Percentiles rank a stretch among this genome's conserved stretches.
phyloP scores from a whole-genome alignment of 2,888 invertebrate genomes.

The Luperina testacea region DNA sequence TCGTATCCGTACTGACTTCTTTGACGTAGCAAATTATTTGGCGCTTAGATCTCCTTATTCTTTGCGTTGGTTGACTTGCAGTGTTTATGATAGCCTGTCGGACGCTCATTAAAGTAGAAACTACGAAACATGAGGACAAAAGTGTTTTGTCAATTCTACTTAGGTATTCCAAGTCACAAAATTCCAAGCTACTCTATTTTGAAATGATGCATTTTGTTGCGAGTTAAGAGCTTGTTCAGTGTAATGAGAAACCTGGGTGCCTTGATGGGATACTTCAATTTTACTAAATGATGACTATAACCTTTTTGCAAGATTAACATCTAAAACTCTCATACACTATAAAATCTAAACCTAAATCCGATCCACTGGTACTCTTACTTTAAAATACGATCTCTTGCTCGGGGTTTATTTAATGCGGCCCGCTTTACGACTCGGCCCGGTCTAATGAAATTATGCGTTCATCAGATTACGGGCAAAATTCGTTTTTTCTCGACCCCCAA shows the following conservation, averaged over 20 bases:
- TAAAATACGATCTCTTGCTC: slow-evolving; percentile 54
- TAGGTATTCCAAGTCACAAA: not conserved
- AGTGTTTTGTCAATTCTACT: not conserved
- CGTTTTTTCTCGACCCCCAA: slow-evolving; percentile 46
- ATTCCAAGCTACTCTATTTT: not conserved
- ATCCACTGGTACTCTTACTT: slow-evolving; percentile 28
- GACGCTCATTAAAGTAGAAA: not conserved
- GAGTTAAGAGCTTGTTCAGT: not conserved
- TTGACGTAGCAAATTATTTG: slow-evolving; percentile 11
- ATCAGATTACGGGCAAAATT: slow-evolving; percentile 63
- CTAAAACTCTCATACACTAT: not conserved
- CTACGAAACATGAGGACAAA: too few relatives aligned
- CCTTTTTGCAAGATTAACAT: not conserved
- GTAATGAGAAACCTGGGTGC: not conserved
- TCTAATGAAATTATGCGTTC: slow-evolving; percentile 68
- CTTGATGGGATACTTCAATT: not conserved
- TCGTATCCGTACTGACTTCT: slow-evolving; percentile 24
- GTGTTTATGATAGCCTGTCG: not conserved
- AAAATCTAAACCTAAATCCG: slow-evolving; percentile 19
- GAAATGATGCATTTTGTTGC: not conserved
- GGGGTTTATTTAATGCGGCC: slow-evolving; percentile 62
- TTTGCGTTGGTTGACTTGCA: not conserved
- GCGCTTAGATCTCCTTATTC: not conserved
- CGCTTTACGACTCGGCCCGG: slow-evolving; percentile 53
- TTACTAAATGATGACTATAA: not conserved